phyloP scores from a whole-genome alignment of 2,888 invertebrate genomes.

The Microctonus aethiopoides region DNA sequence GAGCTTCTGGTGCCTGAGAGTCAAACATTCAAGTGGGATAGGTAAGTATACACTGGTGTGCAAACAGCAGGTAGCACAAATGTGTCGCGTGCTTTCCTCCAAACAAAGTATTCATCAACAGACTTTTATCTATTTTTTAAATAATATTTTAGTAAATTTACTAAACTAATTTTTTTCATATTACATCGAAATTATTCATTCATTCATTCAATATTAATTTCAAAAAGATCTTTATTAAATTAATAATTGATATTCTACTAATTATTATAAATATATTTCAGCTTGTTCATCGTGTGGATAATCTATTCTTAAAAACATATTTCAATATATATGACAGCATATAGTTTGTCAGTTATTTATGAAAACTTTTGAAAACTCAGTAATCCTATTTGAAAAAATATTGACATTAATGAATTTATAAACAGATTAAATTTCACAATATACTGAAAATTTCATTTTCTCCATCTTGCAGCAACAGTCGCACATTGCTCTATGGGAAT shows the following conservation, averaged over 20 bases:
- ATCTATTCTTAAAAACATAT: neutral
- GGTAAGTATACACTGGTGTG: constrained; percentile 30
- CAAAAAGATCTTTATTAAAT: no score
- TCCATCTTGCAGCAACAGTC: no score
- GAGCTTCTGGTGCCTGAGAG: constrained; percentile 19
- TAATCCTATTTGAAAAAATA: neutral
- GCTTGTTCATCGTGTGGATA: neutral
- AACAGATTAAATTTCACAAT: neutral
- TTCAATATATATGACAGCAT: neutral
- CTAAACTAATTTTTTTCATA: neutral
- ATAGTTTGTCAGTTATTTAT: neutral
- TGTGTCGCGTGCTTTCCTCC: neutral
- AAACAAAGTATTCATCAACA: neutral
- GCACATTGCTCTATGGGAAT: no score
- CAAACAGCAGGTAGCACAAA: constrained; percentile 49
- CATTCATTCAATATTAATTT: no score
- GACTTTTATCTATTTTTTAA: neutral
- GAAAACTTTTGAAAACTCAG: neutral
- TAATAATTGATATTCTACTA: no score
- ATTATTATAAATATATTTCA: no score
- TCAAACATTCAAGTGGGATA: constrained; percentile 24
- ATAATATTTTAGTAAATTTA: neutral
- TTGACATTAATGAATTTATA: neutral
- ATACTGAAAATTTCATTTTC: no score
- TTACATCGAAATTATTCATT: no score